Evolutionary conservation across 2,888 invertebrate species (phyloP), one percentile per base, ranked within the genome.

Genomic region (Tenthredo mesomela): DNA sequence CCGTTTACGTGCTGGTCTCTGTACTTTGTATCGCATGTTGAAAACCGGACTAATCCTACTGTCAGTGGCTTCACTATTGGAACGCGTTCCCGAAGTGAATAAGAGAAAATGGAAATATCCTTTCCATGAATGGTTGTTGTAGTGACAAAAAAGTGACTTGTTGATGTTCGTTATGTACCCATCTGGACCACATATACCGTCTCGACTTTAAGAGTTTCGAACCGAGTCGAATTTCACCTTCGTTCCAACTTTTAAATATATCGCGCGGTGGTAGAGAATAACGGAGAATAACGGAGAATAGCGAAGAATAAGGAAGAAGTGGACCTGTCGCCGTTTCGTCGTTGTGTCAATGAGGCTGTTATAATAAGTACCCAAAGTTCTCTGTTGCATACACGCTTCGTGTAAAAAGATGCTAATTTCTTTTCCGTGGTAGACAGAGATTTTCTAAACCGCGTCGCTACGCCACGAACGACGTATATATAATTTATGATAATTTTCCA

Each of bases 61-160:
- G 37, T 37, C 37, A 37, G 37, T 37, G 7, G 37, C 37, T 37
- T 37, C 7, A 15, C 10, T 65, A 15, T 47, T 15, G 33, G 33
- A 33, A 3, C 12, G 47, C 47, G 47, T 47, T 47, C 10, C 65
- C 10, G 54, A 43, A n/a, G 61, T n/a, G 73, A 33, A 82, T 33
- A 70, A 12, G 37, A 61, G 43, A n/a, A 29, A 80, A 61, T 54
- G 29, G 77, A 77, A 75, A 83, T n/a, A 54, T 54, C n/a, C 54
- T n/a, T n/a, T 54, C n/a, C n/a, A 2, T 54, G 54, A 54, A 54
- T n/a, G 54, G 54, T 6, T 54, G 6, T 54, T 54, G 6, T n/a
- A n/a, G 54, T n/a, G 18, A 54, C 54, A n/a, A 61, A 61, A 29
- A 61, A 61, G 61, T 61, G 61, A 12, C 61, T 61, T 61, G 25